phyloP scores from a whole-genome alignment of 2,113 vertebrate genomes.

The Prionailurus viverrinus region DNA sequence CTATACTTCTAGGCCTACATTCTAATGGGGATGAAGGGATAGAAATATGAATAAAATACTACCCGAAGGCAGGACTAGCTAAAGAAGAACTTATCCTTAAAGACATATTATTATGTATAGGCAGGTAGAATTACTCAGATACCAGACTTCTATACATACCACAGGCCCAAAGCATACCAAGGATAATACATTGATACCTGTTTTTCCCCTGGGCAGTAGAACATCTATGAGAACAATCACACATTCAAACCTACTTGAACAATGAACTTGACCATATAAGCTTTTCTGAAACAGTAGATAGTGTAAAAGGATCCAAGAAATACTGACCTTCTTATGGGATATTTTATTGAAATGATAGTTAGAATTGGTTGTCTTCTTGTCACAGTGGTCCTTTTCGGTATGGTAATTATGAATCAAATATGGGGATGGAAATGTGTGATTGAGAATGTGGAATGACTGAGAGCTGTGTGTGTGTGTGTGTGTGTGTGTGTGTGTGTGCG shows the following conservation, averaged over 20 bases:
- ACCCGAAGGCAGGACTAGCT: neutral
- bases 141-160: neutral
- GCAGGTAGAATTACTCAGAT: neutral
- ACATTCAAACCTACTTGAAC: neutral
- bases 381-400: neutral
- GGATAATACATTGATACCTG: neutral
- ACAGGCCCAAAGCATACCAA: neutral
- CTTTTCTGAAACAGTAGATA: neutral
- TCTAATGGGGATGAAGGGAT: neutral
- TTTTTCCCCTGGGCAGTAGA: accelerated
- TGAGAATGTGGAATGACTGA: neutral
- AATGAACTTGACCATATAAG: neutral
- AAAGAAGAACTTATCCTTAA: neutral
- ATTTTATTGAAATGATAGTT: neutral
- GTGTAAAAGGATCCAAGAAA: neutral
- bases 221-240: neutral
- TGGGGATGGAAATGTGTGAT: neutral
- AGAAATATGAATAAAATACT: neutral
- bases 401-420: neutral
- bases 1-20: neutral
- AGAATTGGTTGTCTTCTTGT: neutral
- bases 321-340: neutral
- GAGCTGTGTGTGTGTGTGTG: neutral
- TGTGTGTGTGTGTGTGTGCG: neutral
- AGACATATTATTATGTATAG: neutral